These are phyloP conservation scores for Dusona sp. DNA, from an alignment of 2,888 invertebrate genomes.

Conservation along the genomic window DNA sequence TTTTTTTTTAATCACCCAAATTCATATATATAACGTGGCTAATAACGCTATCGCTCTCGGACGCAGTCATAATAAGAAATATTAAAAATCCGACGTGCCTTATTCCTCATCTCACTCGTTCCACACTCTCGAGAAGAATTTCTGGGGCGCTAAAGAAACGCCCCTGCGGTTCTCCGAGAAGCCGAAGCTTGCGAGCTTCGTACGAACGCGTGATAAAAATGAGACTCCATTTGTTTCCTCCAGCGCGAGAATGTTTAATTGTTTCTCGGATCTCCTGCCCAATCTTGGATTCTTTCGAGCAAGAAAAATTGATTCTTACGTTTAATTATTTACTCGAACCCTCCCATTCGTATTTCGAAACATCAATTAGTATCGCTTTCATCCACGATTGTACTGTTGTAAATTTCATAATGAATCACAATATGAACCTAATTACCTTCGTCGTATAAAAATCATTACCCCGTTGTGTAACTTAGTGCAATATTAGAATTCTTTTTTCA, in stretches of 20 bases:
- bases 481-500: not conserved
- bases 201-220: constrained; percentile 48
- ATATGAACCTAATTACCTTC: not conserved
- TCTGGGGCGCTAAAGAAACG: constrained; percentile 46
- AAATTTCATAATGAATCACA: not conserved
- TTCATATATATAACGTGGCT: constrained; percentile 15
- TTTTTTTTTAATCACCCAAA: no score
- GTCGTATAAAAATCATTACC: not conserved
- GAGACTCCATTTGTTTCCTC: constrained; percentile 62
- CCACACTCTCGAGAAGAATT: constrained; percentile 38
- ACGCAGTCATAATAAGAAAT: constrained; percentile 47
- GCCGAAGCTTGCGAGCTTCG: constrained; percentile 4
- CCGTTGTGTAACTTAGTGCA: not conserved
- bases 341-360: not conserved
- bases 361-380: constrained; percentile 6
- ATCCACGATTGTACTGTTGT: not conserved
- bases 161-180: constrained; percentile 47
- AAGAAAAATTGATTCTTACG: constrained; percentile 44
- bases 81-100: constrained; percentile 61
- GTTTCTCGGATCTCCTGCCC: constrained; percentile 44
- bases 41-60: constrained; percentile 47
- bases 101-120: constrained; percentile 60
- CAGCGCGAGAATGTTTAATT: constrained; percentile 66
- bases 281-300: constrained; percentile 23
- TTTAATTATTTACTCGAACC: constrained; percentile 23